Evolutionary conservation across 2,113 vertebrate genomes (phyloP).

Genomic region (Halcyon senegalensis): DNA sequence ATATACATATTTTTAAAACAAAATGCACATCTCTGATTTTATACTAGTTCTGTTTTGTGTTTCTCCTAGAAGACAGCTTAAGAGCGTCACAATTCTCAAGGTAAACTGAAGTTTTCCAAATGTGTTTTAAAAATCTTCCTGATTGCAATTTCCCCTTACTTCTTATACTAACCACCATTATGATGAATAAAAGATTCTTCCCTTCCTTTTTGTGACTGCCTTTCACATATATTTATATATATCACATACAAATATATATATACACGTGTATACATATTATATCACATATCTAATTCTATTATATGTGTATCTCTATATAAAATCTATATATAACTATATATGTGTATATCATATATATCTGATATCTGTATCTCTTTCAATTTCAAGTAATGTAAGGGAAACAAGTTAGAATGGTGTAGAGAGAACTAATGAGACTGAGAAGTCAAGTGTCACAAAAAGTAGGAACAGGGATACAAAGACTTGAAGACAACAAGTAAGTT

Average conservation of each 20-base stretch:
- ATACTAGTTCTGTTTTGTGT: neutral
- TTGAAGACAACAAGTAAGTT: neutral
- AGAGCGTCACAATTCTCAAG: neutral
- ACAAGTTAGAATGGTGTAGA: neutral
- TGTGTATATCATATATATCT: neutral
- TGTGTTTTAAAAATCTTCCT: neutral
- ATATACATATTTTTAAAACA: neutral
- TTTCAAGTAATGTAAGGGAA: neutral
- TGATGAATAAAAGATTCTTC: neutral
- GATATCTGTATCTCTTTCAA: neutral
- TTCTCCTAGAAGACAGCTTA: neutral
- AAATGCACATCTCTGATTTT: neutral
- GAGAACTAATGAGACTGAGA: neutral
- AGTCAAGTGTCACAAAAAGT: neutral
- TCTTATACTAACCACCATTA: neutral
- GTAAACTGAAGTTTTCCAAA: neutral
- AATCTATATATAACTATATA: neutral
- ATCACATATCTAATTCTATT: neutral
- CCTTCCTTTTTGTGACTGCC: neutral
- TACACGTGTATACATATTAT: neutral
- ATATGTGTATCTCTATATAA: neutral
- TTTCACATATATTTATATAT: neutral
- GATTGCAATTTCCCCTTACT: neutral
- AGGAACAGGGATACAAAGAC: neutral
- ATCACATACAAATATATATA: neutral